phyloP scores from a whole-genome alignment of 2,888 invertebrate species.

The Psylliodes chrysocephalus region DNA sequence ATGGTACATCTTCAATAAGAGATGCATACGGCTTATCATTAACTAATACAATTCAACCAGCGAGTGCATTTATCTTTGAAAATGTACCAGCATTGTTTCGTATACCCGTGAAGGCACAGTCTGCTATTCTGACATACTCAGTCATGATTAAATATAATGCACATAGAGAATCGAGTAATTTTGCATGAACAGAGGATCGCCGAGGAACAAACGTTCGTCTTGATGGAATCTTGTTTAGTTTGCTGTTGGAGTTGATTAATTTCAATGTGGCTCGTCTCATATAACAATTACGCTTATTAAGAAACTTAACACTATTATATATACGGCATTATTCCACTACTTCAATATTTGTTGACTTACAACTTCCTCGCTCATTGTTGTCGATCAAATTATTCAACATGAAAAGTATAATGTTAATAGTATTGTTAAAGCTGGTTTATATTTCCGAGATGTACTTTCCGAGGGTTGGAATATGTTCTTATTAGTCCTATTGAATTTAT shows the following conservation, averaged over 20 bases:
- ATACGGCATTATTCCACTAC: background rate
- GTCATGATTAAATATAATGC: constrained; percentile 17
- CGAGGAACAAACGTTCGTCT: constrained; percentile 9
- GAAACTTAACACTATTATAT: constrained; percentile 2
- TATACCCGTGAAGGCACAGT: background rate
- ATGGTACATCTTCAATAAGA: constrained; percentile 7
- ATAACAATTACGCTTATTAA: constrained; percentile 18
- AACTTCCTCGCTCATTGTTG: background rate
- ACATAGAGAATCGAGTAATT: constrained; percentile 16
- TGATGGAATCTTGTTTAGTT: constrained; percentile 21
- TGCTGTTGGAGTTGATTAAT: constrained; percentile 16
- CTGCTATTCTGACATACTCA: constrained; percentile 1
- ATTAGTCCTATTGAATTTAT: no score
- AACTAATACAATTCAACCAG: constrained; percentile 18
- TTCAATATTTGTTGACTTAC: background rate
- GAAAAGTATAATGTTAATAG: no score
- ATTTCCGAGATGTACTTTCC: no score
- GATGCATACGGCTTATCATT: constrained; percentile 16
- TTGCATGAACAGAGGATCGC: constrained; percentile 16
- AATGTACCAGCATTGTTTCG: constrained; percentile 20
- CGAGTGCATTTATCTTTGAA: constrained; percentile 13
- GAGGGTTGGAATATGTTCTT: no score
- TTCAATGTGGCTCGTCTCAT: constrained; percentile 6
- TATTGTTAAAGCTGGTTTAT: no score
- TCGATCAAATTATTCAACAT: no score